A percentile compares a stretch with the other conserved stretches of the same genome.
Conservation (phyloP, 2,888 invertebrate genomes). For the Thyatira batis region DNA sequence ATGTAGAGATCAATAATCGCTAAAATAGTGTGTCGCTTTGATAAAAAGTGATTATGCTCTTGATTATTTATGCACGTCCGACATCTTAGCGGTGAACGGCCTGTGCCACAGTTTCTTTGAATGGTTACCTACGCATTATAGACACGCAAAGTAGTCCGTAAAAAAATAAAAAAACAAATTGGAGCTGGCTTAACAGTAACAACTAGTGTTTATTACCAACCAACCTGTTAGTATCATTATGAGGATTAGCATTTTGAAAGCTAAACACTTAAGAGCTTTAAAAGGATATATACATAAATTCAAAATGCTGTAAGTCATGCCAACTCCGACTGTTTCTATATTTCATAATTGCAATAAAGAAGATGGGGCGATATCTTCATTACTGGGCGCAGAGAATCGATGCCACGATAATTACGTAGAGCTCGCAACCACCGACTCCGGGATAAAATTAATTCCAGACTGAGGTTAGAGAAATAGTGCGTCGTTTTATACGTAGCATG, state of each 20-base stretch:
- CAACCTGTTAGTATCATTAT: background rate
- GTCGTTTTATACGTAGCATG: conserved; percentile 35
- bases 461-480: conserved; percentile 54
- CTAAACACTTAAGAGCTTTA: background rate
- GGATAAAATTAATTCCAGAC: conserved; percentile 59
- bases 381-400: conserved; percentile 59
- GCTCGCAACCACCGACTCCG: conserved; percentile 38
- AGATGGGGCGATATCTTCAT: conserved; percentile 70
- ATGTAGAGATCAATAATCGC: conserved; percentile 57
- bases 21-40: conserved; percentile 62
- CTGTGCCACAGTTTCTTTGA: conserved; percentile 21
- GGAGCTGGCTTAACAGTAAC: background rate
- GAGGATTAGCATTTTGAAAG: background rate
- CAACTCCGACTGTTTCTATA: conserved; percentile 43
- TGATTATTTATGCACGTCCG: conserved; percentile 77
- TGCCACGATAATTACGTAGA: conserved; percentile 63
- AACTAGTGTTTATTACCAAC: background rate
- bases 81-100: conserved; percentile 47
- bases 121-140: background rate
- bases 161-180: background rate
- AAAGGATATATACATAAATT: conserved; percentile 19
- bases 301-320: conserved; percentile 19
- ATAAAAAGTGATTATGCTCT: conserved; percentile 66
- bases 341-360: conserved; percentile 62
- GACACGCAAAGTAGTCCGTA: background rate